Base-by-base conservation (phyloP, 2,113 vertebrate species). In the Rhadina sibilatrix region DNA sequence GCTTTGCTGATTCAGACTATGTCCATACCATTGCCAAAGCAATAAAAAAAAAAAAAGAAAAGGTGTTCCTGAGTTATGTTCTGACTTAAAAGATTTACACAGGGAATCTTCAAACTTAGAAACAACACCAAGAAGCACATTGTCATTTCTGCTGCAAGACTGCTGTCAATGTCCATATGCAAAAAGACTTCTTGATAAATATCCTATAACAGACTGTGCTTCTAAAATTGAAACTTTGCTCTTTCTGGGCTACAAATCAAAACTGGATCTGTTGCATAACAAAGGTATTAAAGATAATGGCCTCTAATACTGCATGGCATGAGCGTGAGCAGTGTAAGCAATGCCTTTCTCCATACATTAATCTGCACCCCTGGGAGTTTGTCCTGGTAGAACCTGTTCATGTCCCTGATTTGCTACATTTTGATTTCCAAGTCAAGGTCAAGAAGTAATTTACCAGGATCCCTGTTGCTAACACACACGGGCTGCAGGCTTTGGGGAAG, bases 341-440 rank as follows among this genome's bases (percentile, higher is more conserved):
- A 47, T 42, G 64, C n/a, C 44, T 84, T 33, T 27, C 46, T 81
- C 80, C 49, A 90, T 64, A 82, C 77, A 33, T 84, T 56, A 54
- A 50, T n/a, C 44, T 71, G 52, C 28, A 38, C 52, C 69, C 72
- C 37, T 30, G 44, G 23, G 80, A 90, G 52, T 30, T 20, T 70
- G 25, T 50, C 30, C 49, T 75, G 52, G 33, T 16, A 44, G 42
- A 47, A 15, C 3, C 0, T 27, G 35, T 19, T 65, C 64, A 24
- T 6, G 23, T 10, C 72, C 71, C 88, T 83, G 52, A 94, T 88
- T 72, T 83, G 47, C 74, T 66, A 33, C 33, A 47, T 65, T 94
- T 71, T 72, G 33, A 91, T 87, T 93, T 93, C 52, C 79, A 83
- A 89, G 64, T 71, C 86, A 92, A 90, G 90, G 88, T 93, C 83